Percentiles rank a stretch among this genome's conserved stretches.
phyloP scores from a whole-genome alignment of 2,888 invertebrate genomes.

The Trachelus stipa region DNA sequence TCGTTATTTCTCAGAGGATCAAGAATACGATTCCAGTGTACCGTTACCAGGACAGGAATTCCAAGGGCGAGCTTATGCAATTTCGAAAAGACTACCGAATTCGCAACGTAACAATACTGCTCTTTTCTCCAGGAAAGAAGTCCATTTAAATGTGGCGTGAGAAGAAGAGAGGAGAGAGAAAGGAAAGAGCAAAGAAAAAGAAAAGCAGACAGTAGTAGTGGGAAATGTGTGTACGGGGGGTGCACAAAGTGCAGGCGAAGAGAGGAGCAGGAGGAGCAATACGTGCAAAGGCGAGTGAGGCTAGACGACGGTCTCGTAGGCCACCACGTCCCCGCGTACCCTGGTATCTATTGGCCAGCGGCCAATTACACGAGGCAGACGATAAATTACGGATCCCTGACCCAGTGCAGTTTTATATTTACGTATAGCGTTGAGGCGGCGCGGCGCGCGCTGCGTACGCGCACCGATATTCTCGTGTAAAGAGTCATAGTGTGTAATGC shows the following conservation, averaged over 20 bases:
- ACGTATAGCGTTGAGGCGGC: conserved; percentile 38
- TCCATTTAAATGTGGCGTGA: too few relatives aligned
- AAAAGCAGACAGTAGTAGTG: too few relatives aligned
- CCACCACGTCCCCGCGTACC: conserved; percentile 24
- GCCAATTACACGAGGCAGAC: conserved; percentile 59
- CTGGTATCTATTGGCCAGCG: conserved; percentile 55
- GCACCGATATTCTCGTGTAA: conserved; percentile 6
- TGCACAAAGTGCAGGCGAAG: too few relatives aligned
- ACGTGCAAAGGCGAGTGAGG: too few relatives aligned
- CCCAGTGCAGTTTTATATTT: conserved; percentile 66
- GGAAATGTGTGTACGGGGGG: too few relatives aligned
- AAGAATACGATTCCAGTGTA: neutral
- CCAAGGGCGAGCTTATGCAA: conserved; percentile 4
- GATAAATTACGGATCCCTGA: conserved; percentile 65
- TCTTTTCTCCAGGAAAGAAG: too few relatives aligned
- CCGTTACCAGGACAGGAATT: neutral
- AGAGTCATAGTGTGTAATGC: conserved; percentile 8
- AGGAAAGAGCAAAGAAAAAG: too few relatives aligned
- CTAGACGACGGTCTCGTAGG: neutral
- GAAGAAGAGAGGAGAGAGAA: too few relatives aligned
- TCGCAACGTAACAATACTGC: too few relatives aligned
- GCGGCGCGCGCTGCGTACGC: conserved; percentile 17
- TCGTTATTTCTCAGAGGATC: neutral
- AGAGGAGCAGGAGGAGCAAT: too few relatives aligned
- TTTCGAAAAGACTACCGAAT: neutral